These are phyloP conservation scores for Pollenia labialis DNA, from an alignment of 2,888 invertebrate genomes.

Conservation along the genomic window DNA sequence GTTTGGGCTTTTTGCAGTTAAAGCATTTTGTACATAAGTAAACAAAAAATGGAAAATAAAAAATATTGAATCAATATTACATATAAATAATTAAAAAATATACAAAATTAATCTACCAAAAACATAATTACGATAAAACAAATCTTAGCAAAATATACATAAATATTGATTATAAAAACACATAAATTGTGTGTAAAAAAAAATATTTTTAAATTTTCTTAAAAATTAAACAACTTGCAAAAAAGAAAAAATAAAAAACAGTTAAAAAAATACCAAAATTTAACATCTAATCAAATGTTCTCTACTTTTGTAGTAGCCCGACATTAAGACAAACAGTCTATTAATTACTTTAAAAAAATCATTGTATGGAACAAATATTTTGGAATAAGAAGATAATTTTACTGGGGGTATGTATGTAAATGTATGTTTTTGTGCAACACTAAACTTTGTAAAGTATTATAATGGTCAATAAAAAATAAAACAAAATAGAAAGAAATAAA, in stretches of 20 bases:
- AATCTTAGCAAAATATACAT: conserved; percentile 69
- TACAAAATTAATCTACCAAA: conserved; percentile 35
- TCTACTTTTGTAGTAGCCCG: conserved; percentile 6
- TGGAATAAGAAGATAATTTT: conserved; percentile 21
- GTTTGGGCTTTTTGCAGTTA: neutral
- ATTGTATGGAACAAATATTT: conserved; percentile 35
- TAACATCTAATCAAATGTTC: neutral
- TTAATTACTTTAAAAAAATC: conserved; percentile 13
- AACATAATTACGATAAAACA: conserved; percentile 36
- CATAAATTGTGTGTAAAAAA: conserved; percentile 1
- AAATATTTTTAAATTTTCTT: conserved; percentile 16
- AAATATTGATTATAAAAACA: conserved; percentile 39
- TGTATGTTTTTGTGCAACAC: conserved; percentile 50
- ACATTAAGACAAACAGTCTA: neutral
- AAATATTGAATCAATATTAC: conserved; percentile 46
- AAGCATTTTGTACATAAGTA: neutral
- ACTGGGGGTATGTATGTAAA: conserved; percentile 36
- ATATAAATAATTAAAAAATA: conserved; percentile 2
- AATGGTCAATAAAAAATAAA: conserved; percentile 58
- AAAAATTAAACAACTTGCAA: neutral
- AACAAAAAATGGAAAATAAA: neutral
- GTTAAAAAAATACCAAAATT: neutral
- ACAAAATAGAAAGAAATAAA: conserved; percentile 34
- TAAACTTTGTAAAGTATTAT: conserved; percentile 65
- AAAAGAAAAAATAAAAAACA: conserved; percentile 4